Percentiles rank a stretch among this genome's conserved stretches.
phyloP scores from a whole-genome alignment of 92 coral and sea anemone genomes.

The Hydrozoanthus gracilis region DNA sequence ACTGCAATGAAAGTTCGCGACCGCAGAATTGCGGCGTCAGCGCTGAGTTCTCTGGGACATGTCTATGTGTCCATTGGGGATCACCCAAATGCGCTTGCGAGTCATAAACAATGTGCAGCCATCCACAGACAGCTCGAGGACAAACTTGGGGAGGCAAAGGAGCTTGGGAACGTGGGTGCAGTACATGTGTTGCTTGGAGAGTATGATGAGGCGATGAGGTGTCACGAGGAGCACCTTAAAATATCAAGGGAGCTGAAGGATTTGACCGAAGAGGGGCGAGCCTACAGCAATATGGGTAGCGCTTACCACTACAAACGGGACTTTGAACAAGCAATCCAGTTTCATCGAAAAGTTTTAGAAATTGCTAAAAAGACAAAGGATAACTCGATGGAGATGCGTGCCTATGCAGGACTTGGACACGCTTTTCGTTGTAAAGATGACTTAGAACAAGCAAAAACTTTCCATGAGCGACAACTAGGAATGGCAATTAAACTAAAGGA shows the following conservation, averaged over 20 bases:
- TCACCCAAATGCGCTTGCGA: conserved; percentile 86
- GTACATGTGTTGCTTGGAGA: conserved; percentile 88
- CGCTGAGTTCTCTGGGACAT: conserved; percentile 91
- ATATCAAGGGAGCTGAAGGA: conserved; percentile 81
- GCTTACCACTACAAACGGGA: conserved; percentile 91
- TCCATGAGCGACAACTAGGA: conserved; percentile 90
- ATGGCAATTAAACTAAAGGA: conserved; percentile 89
- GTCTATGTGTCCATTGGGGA: conserved; percentile 86
- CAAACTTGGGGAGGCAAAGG: conserved; percentile 87
- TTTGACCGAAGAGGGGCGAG: conserved; percentile 86
- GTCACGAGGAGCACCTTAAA: conserved; percentile 89
- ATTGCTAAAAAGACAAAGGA: conserved; percentile 86
- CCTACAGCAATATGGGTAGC: conserved; percentile 94
- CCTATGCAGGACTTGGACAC: conserved; percentile 95
- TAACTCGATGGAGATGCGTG: conserved; percentile 89
- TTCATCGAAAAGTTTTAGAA: conserved; percentile 76
- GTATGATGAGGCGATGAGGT: conserved; percentile 80
- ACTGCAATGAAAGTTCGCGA: conserved; percentile 90
- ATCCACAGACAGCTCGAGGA: conserved; percentile 88
- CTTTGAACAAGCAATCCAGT: conserved; percentile 82
- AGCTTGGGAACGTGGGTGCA: conserved; percentile 94
- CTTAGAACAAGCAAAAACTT: conserved; percentile 75
- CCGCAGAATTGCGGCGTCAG: conserved; percentile 84
- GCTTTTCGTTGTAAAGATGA: conserved; percentile 90
- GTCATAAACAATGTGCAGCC: conserved; percentile 85